These are phyloP conservation scores for Oryzias curvinotus DNA, from an alignment of 2,113 vertebrate species.

Conservation along the genomic window DNA sequence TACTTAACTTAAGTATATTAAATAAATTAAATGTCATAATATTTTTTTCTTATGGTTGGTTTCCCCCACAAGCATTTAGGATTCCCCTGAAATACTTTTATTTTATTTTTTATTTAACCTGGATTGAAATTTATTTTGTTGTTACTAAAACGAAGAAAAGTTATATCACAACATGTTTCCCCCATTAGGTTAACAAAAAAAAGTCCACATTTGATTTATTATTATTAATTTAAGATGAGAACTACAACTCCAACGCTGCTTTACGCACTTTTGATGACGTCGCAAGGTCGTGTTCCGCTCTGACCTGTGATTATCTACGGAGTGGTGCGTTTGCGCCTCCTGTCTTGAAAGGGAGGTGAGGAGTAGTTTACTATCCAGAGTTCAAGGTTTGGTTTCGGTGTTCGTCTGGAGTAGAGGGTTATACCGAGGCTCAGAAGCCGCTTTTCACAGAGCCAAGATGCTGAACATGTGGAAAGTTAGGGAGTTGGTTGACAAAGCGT, in stretches of 20 bases:
- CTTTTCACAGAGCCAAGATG: slow-evolving; percentile 78
- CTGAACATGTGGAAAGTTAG: slow-evolving; percentile 95
- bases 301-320: slow-evolving; percentile 55
- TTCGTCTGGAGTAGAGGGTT: slow-evolving; percentile 53
- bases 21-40: too few species aligned
- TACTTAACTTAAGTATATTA: too few species aligned
- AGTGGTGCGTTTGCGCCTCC: slow-evolving; percentile 63
- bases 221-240: background rate
- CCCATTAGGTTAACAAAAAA: too few species aligned
- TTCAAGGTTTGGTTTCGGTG: slow-evolving; percentile 69
- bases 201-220: too few species aligned
- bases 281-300: slow-evolving; percentile 51
- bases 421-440: slow-evolving; percentile 60
- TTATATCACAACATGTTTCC: too few species aligned
- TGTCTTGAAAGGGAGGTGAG: slow-evolving; percentile 65
- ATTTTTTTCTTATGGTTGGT: too few species aligned
- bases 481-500: slow-evolving; percentile 96
- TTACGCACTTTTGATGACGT: slow-evolving; percentile 58
- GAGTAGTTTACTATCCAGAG: slow-evolving; percentile 72
- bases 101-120: too few species aligned
- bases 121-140: too few species aligned
- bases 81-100: too few species aligned
- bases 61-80: too few species aligned
- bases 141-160: too few species aligned
- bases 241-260: slow-evolving; percentile 61